Evolutionary conservation across 2,797 vertebrate species (phyloP), one percentile per base, ranked within the genome.

Genomic region (Tapera naevia): DNA sequence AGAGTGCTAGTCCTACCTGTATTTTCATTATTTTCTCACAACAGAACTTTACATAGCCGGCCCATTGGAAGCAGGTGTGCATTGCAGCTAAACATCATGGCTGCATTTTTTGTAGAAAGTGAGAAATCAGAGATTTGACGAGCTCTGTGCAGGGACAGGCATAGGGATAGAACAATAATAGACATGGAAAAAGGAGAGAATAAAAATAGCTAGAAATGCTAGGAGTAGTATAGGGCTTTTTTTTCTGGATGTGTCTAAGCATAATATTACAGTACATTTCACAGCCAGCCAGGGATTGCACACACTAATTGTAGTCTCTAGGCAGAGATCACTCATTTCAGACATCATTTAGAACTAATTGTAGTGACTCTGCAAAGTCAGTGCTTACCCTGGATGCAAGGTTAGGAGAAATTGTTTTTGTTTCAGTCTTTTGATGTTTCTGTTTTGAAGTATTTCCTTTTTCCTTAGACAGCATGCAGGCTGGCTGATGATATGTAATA

Each of bases 291-390:
- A 57, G 28, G 66, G 71, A 89, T 33, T 74, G 43, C 51, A 88
- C 56, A 45, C 51, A 50, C 6, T 23, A 74, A 28, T 46, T 91
- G 70, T 51, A 89, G 76, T 95, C 62, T 95, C 88, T 80, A 79
- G 69, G 57, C 35, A 95, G 66, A 28, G 58, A 93, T 91, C 81
- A 53, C 41, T 79, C 54, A 89, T 95, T 96, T 95, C 62, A 87
- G 91, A 82, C 76, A 50, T 51, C 43, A 94, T 96, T 96, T 90
- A 91, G 25, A 91, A 80, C 39, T 93, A 94, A 93, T 90, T 79
- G 56, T 50, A 90, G 37, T 66, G 53, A 79, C 95, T 95, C 86
- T 79, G 75, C 41, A 39, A 92, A 89, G 48, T 94, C 90, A 90
- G 39, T 94, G 25, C 79, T 86, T 95, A 91, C 74, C 37, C 58